A percentile compares a stretch with the other conserved stretches of the same genome.
These are phyloP conservation scores for Melanotaenia pygmaea DNA, from an alignment of 2,797 vertebrate genomes.

Conservation along the genomic window DNA sequence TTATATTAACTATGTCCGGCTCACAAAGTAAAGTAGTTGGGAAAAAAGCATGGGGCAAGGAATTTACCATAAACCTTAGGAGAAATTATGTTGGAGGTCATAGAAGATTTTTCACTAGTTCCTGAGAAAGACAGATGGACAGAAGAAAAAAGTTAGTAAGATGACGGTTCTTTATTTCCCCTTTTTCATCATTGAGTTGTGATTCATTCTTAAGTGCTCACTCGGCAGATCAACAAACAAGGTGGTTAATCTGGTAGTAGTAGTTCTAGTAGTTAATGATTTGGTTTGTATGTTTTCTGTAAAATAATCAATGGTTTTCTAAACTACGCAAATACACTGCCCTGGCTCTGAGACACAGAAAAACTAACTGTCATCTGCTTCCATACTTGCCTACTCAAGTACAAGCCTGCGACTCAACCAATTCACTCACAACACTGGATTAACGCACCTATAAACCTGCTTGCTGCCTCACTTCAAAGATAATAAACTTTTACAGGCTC, in stretches of 20 bases:
- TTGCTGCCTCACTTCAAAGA: too few relatives aligned
- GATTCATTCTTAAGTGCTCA: constrained; percentile 6
- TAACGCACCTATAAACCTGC: too few relatives aligned
- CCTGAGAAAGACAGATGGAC: constrained; percentile 45
- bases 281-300: neutral
- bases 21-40: neutral
- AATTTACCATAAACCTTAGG: constrained; percentile 49
- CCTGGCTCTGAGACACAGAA: too few relatives aligned
- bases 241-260: neutral
- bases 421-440: too few relatives aligned
- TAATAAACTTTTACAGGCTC: too few relatives aligned
- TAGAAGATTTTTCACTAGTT: constrained; percentile 29
- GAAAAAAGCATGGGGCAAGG: neutral
- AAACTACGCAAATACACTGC: too few relatives aligned
- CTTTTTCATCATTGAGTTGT: neutral
- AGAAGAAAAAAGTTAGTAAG: constrained; percentile 45
- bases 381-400: too few relatives aligned
- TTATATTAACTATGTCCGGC: neutral
- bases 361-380: too few relatives aligned
- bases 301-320: neutral
- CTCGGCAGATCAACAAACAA: constrained; percentile 2
- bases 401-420: too few relatives aligned
- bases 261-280: neutral
- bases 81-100: constrained; percentile 9
- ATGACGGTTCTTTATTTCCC: neutral